These are phyloP conservation scores for Aplysia californica DNA, from an alignment of 1,140 invertebrate genomes.

Conservation along the genomic window DNA sequence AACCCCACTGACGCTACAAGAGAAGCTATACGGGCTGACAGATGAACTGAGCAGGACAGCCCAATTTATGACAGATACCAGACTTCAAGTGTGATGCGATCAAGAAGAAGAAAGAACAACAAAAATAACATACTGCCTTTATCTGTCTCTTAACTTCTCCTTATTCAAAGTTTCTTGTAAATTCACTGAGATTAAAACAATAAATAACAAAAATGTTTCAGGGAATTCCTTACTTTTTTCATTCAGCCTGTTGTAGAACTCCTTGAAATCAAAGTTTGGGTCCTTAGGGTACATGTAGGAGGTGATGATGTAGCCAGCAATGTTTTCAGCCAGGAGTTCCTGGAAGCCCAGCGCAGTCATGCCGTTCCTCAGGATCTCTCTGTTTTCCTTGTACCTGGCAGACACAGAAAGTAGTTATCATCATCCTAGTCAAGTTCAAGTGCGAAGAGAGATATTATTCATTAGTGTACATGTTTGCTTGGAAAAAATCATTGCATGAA, in stretches of 20 bases:
- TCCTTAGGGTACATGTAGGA: constrained; percentile 67
- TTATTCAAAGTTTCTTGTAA: too few relatives aligned
- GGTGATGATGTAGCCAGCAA: constrained; percentile 69
- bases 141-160: too few relatives aligned
- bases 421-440: neutral
- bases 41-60: too few relatives aligned
- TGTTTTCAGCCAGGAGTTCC: constrained; percentile 59
- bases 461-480: neutral
- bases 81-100: too few relatives aligned
- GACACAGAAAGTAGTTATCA: constrained; percentile 11
- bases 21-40: too few relatives aligned
- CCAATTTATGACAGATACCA: too few relatives aligned
- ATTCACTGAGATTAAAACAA: too few relatives aligned
- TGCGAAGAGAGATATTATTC: neutral
- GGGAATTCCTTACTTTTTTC: constrained; percentile 66
- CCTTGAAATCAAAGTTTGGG: constrained; percentile 67
- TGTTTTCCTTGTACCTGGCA: constrained; percentile 68
- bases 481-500: too few relatives aligned
- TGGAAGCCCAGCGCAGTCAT: constrained; percentile 69
- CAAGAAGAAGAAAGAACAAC: too few relatives aligned
- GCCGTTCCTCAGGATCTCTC: constrained; percentile 63
- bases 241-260: constrained; percentile 68
- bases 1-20: too few relatives aligned
- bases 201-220: too few relatives aligned
- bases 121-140: too few relatives aligned